Conservation (phyloP, 2,113 vertebrate genomes). For the Gulo gulo region DNA sequence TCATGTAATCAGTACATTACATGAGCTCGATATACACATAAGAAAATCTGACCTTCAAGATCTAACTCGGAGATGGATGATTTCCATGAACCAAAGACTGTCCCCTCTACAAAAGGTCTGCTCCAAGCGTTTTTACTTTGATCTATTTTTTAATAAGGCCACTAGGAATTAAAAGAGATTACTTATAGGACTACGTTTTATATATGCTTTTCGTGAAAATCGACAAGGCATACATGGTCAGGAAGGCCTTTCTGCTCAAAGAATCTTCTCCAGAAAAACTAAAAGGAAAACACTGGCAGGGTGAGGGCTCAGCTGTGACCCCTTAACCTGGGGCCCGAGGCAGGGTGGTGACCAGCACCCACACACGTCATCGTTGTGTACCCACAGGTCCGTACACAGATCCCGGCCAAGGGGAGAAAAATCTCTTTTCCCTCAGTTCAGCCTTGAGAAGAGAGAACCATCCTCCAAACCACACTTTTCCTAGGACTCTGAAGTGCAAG, state of each 20-base stretch:
- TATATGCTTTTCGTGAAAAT: neutral
- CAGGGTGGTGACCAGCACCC: neutral
- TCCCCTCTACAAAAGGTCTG: neutral
- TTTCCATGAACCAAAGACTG: neutral
- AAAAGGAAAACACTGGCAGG: neutral
- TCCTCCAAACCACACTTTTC: neutral
- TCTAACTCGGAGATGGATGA: neutral
- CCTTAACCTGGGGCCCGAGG: neutral
- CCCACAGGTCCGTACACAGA: neutral
- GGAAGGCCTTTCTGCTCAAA: neutral
- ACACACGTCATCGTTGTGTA: accelerated
- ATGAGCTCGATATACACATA: neutral
- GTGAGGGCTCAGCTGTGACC: neutral
- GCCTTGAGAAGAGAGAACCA: neutral
- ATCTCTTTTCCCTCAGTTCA: neutral
- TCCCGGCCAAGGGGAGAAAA: neutral
- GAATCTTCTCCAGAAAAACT: neutral
- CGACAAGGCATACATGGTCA: neutral
- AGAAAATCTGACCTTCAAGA: conserved; percentile 1
- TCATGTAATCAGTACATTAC: neutral
- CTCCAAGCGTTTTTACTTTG: neutral
- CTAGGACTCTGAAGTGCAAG: neutral
- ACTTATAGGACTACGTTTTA: neutral
- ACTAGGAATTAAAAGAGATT: neutral
- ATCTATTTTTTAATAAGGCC: neutral